These are phyloP conservation scores for Cololabis saira DNA, from an alignment of 2,113 vertebrate species.

Conservation along the genomic window DNA sequence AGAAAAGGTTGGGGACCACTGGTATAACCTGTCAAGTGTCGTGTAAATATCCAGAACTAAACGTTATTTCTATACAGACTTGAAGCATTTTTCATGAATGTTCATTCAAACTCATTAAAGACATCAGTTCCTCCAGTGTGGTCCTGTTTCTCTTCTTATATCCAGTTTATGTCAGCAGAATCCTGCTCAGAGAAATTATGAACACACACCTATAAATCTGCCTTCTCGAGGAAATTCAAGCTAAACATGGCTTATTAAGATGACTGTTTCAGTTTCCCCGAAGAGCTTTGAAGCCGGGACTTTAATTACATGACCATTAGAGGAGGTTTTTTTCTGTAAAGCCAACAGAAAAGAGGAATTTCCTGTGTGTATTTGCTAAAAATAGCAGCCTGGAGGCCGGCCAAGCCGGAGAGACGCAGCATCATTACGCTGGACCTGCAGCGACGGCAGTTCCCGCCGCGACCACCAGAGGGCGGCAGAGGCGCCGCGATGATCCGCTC, in stretches of 20 bases:
- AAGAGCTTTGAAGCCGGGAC: conserved; percentile 15
- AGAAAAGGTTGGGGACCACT: no score
- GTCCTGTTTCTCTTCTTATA: conserved; percentile 9
- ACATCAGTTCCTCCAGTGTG: conserved; percentile 3
- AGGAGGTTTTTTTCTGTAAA: conserved; percentile 23
- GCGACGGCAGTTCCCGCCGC: background rate
- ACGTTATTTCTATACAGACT: no score
- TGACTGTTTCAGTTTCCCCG: conserved; percentile 19
- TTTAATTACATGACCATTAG: conserved; percentile 39
- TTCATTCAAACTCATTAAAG: conserved; percentile 9
- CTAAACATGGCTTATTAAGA: conserved; percentile 37
- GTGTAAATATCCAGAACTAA: background rate
- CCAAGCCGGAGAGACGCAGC: conserved; percentile 10
- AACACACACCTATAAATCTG: background rate
- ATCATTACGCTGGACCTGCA: no score
- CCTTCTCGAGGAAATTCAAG: conserved; percentile 63
- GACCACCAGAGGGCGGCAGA: conserved; percentile 56
- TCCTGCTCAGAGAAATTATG: background rate
- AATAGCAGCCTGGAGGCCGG: conserved; percentile 12
- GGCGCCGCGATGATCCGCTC: background rate
- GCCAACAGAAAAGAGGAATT: conserved; percentile 34
- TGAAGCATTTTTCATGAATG: background rate
- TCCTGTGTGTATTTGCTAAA: conserved; percentile 32
- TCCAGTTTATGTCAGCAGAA: conserved; percentile 15
- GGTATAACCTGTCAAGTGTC: background rate